A percentile compares a stretch with the other conserved stretches of the same genome.
phyloP scores from a whole-genome alignment of 2,797 vertebrate genomes.

The Mycteria americana region DNA sequence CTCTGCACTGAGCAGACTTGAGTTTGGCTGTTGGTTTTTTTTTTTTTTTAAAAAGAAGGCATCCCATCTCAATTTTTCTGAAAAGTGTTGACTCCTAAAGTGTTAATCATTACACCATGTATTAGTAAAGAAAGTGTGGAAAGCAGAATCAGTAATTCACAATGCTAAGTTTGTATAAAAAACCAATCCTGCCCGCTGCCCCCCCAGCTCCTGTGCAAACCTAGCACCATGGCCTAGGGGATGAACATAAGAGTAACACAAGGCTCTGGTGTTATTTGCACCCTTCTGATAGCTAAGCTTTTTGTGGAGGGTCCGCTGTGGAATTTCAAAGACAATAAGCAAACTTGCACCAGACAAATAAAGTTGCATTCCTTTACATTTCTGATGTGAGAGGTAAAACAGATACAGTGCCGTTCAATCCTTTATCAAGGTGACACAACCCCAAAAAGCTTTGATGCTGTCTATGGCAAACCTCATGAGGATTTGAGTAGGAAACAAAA shows the following conservation, averaged over 20 bases:
- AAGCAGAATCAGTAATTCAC: slow-evolving; percentile 15
- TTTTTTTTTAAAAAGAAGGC: neutral
- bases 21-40: neutral
- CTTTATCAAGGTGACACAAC: slow-evolving; percentile 48
- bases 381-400: slow-evolving; percentile 57
- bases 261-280: slow-evolving; percentile 52
- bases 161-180: slow-evolving; percentile 7
- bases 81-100: neutral
- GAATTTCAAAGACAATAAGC: slow-evolving; percentile 70
- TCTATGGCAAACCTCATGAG: slow-evolving; percentile 58
- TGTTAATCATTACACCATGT: neutral
- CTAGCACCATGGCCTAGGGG: slow-evolving; percentile 27
- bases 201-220: neutral
- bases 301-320: slow-evolving; percentile 14
- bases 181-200: neutral
- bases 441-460: slow-evolving; percentile 58
- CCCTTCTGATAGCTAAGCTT: slow-evolving; percentile 57
- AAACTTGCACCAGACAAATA: slow-evolving; percentile 63
- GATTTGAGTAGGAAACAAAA: slow-evolving; percentile 62
- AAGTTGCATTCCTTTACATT: slow-evolving; percentile 66
- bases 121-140: slow-evolving; percentile 22
- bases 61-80: neutral
- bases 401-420: slow-evolving; percentile 7
- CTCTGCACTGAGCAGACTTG: neutral
- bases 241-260: neutral